These are phyloP conservation scores for Campoletis sonorensis DNA, from an alignment of 1,140 invertebrate species.

Conservation along the genomic window DNA sequence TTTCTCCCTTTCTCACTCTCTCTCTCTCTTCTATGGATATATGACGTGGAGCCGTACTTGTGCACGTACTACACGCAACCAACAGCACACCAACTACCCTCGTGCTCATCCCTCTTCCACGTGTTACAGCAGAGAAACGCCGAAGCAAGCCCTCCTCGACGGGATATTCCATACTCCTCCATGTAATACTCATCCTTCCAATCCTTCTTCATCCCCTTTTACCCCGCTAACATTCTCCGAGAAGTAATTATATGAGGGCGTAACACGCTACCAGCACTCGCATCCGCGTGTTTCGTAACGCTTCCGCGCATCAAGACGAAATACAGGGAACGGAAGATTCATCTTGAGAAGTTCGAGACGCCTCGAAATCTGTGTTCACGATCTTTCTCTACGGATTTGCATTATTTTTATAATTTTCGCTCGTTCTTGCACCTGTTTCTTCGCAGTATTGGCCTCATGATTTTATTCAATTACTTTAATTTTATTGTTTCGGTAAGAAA, in stretches of 20 bases:
- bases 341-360: not conserved
- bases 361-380: not conserved
- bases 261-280: conserved; percentile 58
- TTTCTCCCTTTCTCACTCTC: too few relatives aligned
- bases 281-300: conserved; percentile 24
- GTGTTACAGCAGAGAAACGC: conserved; percentile 31
- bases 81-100: conserved; percentile 48
- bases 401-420: not conserved
- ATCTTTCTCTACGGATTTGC: not conserved
- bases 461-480: too few relatives aligned
- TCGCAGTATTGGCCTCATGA: too few relatives aligned
- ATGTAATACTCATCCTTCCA: conserved; percentile 13
- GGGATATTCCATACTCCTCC: conserved; percentile 28
- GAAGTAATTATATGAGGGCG: conserved; percentile 70
- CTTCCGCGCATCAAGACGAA: not conserved
- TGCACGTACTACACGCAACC: conserved; percentile 53
- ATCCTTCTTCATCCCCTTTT: not conserved
- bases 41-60: conserved; percentile 45
- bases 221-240: not conserved
- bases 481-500: too few relatives aligned
- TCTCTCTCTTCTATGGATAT: conserved; percentile 43
- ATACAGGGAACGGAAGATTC: not conserved
- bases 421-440: not conserved
- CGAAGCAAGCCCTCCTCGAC: conserved; percentile 30
- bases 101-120: not conserved